Percentiles rank a stretch among this genome's conserved stretches.
Conservation (phyloP, 2,797 vertebrate genomes). For the Poeciliopsis turneri region DNA sequence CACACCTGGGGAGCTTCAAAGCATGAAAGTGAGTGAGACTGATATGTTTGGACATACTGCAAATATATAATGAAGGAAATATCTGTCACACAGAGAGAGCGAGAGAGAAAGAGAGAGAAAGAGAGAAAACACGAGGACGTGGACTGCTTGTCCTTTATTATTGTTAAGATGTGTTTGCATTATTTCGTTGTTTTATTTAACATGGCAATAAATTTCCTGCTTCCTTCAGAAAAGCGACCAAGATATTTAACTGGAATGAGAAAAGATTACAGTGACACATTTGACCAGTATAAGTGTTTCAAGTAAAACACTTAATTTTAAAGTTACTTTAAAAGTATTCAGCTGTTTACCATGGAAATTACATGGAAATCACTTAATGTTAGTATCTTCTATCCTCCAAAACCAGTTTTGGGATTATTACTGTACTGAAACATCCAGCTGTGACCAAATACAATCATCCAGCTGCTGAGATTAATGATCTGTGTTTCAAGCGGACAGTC, state of each 20-base stretch:
- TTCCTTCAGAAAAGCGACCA: neutral
- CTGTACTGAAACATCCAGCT: neutral
- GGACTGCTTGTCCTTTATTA: neutral
- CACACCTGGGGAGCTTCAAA: slow-evolving; percentile 88
- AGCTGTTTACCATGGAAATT: neutral
- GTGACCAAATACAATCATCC: neutral
- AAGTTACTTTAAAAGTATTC: neutral
- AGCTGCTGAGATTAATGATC: neutral
- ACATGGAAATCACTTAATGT: neutral
- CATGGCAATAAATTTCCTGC: neutral
- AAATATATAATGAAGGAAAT: neutral
- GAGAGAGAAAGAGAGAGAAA: neutral
- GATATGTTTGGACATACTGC: slow-evolving; percentile 7
- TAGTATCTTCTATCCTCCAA: neutral
- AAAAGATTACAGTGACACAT: neutral
- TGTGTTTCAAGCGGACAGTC: neutral
- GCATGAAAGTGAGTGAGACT: slow-evolving; percentile 85
- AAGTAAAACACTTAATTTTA: neutral
- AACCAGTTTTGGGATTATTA: neutral
- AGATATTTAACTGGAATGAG: neutral
- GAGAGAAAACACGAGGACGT: slow-evolving; percentile 1
- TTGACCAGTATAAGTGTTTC: neutral
- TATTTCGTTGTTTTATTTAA: neutral
- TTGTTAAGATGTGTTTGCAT: neutral
- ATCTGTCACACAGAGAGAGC: neutral